Percentiles rank a stretch among this genome's conserved stretches.
phyloP scores from a whole-genome alignment of 1,140 invertebrate species.

The Drosophila lacteicornis region DNA sequence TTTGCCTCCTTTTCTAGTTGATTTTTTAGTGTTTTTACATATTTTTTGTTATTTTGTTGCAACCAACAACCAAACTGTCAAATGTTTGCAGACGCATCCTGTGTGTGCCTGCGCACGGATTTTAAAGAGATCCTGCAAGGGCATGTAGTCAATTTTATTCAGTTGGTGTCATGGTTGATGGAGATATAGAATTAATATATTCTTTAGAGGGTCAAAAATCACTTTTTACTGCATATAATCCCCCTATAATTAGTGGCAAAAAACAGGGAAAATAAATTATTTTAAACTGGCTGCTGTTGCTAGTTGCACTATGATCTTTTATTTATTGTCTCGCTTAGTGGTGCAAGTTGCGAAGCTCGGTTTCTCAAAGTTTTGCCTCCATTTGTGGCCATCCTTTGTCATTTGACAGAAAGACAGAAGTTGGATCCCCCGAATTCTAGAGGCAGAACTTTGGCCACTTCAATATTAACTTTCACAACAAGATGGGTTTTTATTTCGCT shows the following conservation, averaged over 20 bases:
- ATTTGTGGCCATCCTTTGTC: constrained; percentile 23
- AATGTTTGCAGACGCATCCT: constrained; percentile 42
- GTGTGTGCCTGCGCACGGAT: neutral
- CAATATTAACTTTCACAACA: constrained; percentile 8
- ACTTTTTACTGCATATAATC: too few species aligned
- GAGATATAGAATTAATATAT: neutral
- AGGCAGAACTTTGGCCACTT: constrained; percentile 9
- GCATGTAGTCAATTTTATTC: constrained; percentile 23
- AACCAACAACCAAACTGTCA: constrained; percentile 22
- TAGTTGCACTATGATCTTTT: constrained; percentile 1
- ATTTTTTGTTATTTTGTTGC: constrained; percentile 10
- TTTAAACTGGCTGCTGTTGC: too few species aligned
- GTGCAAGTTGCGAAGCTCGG: neutral
- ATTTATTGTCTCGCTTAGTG: constrained; percentile 1
- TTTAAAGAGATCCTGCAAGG: neutral
- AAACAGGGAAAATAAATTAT: too few species aligned
- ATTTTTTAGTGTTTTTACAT: neutral
- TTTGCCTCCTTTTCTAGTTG: constrained; percentile 27
- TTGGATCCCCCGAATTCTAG: constrained; percentile 5
- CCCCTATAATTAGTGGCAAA: too few species aligned
- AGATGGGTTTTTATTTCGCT: neutral
- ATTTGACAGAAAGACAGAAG: neutral
- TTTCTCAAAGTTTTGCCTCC: neutral
- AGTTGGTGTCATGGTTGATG: neutral
- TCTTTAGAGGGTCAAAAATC: too few species aligned